Conservation (phyloP, 2,113 vertebrate species). For the Sinocyclocheilus maitianheensis region DNA sequence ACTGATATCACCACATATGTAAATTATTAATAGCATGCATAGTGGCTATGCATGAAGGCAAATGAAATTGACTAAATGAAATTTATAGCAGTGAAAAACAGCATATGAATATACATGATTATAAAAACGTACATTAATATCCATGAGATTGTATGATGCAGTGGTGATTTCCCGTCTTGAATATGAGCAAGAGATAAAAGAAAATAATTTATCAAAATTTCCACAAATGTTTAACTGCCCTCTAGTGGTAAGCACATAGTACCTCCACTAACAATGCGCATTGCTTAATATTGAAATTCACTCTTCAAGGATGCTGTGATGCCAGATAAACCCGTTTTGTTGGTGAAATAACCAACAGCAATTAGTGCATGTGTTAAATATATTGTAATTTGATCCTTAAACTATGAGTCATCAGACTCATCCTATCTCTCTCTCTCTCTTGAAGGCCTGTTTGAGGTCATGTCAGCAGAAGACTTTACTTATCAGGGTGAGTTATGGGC, state of each 20-base stretch:
- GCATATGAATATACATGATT: slow-evolving; percentile 36
- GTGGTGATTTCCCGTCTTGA: slow-evolving; percentile 36
- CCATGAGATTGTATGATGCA: slow-evolving; percentile 43
- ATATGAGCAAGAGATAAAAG: slow-evolving; percentile 52
- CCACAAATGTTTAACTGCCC: slow-evolving; percentile 37
- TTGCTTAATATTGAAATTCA: not conserved
- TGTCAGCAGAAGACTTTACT: slow-evolving; percentile 56
- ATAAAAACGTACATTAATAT: slow-evolving; percentile 49
- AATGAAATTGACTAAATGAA: slow-evolving; percentile 49
- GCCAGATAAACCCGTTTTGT: not conserved
- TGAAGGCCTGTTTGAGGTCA: slow-evolving; percentile 62
- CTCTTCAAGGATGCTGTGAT: not conserved
- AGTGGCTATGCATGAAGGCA: slow-evolving; percentile 31
- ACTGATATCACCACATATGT: slow-evolving; percentile 22
- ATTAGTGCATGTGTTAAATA: not conserved
- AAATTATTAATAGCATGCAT: slow-evolving; percentile 56
- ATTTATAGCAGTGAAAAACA: slow-evolving; percentile 40
- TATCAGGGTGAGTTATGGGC: slow-evolving; percentile 70
- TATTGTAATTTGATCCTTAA: not conserved
- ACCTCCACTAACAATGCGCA: not conserved
- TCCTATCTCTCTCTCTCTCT: slow-evolving; percentile 20
- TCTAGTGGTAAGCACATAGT: slow-evolving; percentile 49
- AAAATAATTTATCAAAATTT: slow-evolving; percentile 56
- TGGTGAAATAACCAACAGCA: not conserved
- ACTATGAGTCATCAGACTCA: not conserved